Evolutionary conservation across 2,888 invertebrate genomes (phyloP).

Genomic region (Sussaba pulchella): DNA sequence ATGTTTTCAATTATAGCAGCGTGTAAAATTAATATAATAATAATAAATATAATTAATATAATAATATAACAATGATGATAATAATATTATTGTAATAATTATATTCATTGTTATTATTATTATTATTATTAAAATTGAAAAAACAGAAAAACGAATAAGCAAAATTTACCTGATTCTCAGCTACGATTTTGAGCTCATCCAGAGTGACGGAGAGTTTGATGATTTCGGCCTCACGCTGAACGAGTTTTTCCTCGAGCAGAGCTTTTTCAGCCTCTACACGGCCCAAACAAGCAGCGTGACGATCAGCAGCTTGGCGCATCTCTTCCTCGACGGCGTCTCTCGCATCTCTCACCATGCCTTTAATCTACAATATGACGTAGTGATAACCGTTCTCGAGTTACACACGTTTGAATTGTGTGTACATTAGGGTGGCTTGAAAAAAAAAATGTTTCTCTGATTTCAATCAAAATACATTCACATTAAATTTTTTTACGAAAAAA

Average conservation of each 20-base stretch:
- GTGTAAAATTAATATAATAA: too few relatives aligned
- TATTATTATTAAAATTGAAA: neutral
- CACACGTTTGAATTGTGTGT: too few relatives aligned
- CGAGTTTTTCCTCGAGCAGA: slow-evolving; percentile 74
- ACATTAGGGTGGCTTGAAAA: too few relatives aligned
- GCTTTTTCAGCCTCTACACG: slow-evolving; percentile 76
- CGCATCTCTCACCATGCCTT: slow-evolving; percentile 76
- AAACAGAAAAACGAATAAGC: neutral
- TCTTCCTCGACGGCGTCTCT: slow-evolving; percentile 76
- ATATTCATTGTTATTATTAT: neutral
- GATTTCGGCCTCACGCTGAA: slow-evolving; percentile 77
- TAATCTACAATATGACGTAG: slow-evolving; percentile 71
- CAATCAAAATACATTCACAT: too few relatives aligned
- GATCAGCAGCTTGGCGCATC: slow-evolving; percentile 75
- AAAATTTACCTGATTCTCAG: slow-evolving; percentile 80
- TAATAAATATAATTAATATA: too few relatives aligned
- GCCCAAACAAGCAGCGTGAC: slow-evolving; percentile 72
- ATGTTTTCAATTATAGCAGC: too few relatives aligned
- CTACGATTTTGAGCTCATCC: slow-evolving; percentile 77
- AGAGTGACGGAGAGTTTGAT: slow-evolving; percentile 73
- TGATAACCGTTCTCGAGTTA: too few relatives aligned
- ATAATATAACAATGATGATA: too few relatives aligned
- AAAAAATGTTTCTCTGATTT: too few relatives aligned
- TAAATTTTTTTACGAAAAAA: too few relatives aligned
- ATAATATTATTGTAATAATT: neutral